Percentiles rank a stretch among this genome's conserved stretches.
Conservation (phyloP, 92 coral and sea anemone species). For the Anthopleura xanthogrammica region DNA sequence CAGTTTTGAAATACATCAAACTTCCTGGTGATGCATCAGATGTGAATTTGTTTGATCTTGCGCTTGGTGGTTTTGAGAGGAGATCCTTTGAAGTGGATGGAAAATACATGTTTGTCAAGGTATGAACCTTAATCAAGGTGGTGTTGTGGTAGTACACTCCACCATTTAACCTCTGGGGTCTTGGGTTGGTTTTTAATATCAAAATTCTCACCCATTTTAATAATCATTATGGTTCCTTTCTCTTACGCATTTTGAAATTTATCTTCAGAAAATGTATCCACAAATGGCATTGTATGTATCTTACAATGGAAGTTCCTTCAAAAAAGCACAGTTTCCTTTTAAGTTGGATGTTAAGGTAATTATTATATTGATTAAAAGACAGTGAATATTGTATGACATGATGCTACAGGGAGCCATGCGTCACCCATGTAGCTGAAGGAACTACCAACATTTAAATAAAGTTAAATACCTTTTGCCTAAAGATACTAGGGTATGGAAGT, state of each 20-base stretch:
- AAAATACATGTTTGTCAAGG: slow-evolving; percentile 66
- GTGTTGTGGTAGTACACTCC: background rate
- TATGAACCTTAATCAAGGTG: background rate
- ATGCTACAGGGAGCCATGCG: no score
- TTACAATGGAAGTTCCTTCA: slow-evolving; percentile 37
- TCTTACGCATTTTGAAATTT: background rate
- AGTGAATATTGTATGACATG: no score
- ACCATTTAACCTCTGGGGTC: no score
- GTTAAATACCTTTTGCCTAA: no score
- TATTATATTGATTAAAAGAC: background rate
- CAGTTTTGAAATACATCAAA: slow-evolving; percentile 37
- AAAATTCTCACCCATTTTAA: no score
- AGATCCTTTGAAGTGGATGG: slow-evolving; percentile 44
- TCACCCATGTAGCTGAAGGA: no score
- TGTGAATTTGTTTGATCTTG: slow-evolving; percentile 44
- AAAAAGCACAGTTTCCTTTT: slow-evolving; percentile 27
- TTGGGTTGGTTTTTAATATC: no score
- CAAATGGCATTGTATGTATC: slow-evolving; percentile 38
- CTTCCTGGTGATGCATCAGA: slow-evolving; percentile 30
- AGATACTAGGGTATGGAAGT: no score
- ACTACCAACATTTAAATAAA: no score
- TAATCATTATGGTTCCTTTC: background rate
- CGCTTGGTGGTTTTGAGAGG: slow-evolving; percentile 31
- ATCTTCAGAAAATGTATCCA: slow-evolving; percentile 37
- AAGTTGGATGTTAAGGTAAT: slow-evolving; percentile 15